A percentile compares a stretch with the other conserved stretches of the same genome.
Evolutionary conservation across 2,113 vertebrate genomes (phyloP).

Genomic region (human): GRCh38 chr4:82949001-82949500

Average conservation of each 20-base stretch:
- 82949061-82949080: neutral
- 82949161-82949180: neutral
- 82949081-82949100: neutral
- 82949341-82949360: neutral
- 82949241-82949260: neutral
- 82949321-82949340: neutral
- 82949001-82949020: neutral
- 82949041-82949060: neutral
- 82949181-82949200: neutral
- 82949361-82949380: neutral
- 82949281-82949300: neutral
- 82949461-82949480: too few species aligned
- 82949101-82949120: neutral
- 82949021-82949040: neutral
- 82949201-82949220: neutral
- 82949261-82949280: neutral
- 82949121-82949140: neutral
- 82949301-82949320: neutral
- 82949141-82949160: neutral
- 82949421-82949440: neutral
- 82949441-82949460: too few species aligned
- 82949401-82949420: neutral
- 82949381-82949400: neutral
- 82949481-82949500: too few species aligned
- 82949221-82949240: neutral